phyloP scores from a whole-genome alignment of 2,888 invertebrate species.

The Platycnemis pennipes region DNA sequence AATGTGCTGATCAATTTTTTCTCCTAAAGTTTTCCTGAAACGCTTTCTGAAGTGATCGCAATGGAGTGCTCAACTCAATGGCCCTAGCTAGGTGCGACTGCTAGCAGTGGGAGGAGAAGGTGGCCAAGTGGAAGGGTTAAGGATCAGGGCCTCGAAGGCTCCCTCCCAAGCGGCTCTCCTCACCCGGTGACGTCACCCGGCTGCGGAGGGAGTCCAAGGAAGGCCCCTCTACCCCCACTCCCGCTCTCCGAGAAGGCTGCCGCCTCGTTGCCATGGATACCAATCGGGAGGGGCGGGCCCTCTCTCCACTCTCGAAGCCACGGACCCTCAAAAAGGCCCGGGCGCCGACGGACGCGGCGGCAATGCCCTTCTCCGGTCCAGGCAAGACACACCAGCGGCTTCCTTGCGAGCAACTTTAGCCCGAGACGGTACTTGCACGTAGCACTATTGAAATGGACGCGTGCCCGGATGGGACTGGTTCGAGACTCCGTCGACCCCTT shows the following conservation, averaged over 20 bases:
- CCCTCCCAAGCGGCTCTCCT: slow-evolving; percentile 33
- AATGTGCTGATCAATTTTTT: no score
- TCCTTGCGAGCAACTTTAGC: no score
- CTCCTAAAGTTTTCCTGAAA: no score
- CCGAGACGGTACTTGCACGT: neutral
- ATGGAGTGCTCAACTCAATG: no score
- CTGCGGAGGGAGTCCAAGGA: neutral
- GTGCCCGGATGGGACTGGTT: slow-evolving; percentile 44
- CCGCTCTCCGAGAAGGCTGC: neutral
- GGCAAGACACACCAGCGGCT: no score
- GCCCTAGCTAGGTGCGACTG: neutral
- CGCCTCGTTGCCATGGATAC: slow-evolving; percentile 49
- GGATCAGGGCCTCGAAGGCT: neutral
- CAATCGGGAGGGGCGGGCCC: neutral
- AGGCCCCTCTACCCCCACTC: neutral
- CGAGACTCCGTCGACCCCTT: slow-evolving; percentile 57
- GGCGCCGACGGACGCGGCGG: neutral
- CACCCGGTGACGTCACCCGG: slow-evolving; percentile 60
- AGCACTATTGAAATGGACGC: slow-evolving; percentile 20
- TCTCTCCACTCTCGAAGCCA: neutral
- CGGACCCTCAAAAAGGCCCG: neutral
- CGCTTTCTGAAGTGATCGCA: no score
- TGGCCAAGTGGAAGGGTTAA: neutral
- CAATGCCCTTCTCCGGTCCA: neutral
- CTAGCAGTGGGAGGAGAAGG: neutral